Conservation (phyloP, 1,140 invertebrate genomes). For the Aethina tumida region DNA sequence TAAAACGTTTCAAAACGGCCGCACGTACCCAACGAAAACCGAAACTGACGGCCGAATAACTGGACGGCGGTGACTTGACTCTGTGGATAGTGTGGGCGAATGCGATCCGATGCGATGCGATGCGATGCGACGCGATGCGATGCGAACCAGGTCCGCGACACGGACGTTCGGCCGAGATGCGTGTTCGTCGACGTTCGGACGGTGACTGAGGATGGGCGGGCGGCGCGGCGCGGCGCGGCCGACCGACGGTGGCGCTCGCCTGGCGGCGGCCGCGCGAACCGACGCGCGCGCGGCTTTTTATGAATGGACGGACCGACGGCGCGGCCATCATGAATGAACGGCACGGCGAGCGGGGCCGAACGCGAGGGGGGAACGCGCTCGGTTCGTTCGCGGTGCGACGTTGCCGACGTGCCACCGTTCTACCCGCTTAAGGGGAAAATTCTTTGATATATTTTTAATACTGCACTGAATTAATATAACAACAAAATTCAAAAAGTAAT, state of each 20-base stretch:
- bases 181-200: conserved; percentile 9
- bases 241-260: conserved; percentile 27
- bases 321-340: conserved; percentile 63
- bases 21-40: conserved; percentile 9
- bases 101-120: too few species aligned
- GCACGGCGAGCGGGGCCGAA: conserved; percentile 18
- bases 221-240: conserved; percentile 28
- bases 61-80: not conserved
- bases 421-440: too few species aligned
- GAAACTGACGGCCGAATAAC: too few species aligned
- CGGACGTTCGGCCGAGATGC: too few species aligned
- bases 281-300: conserved; percentile 51
- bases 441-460: too few species aligned
- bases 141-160: too few species aligned
- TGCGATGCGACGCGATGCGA: too few species aligned
- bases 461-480: too few species aligned
- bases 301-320: conserved; percentile 69
- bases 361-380: conserved; percentile 5
- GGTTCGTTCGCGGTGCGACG: conserved; percentile 9
- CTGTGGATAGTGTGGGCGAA: too few species aligned
- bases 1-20: too few species aligned
- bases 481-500: too few species aligned
- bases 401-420: conserved; percentile 21
- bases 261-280: conserved; percentile 35
- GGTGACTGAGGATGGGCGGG: conserved; percentile 33